Percentiles rank a stretch among this genome's conserved stretches.
Evolutionary conservation across 2,113 vertebrate species (phyloP).

Genomic region (Eurystomus gularis): DNA sequence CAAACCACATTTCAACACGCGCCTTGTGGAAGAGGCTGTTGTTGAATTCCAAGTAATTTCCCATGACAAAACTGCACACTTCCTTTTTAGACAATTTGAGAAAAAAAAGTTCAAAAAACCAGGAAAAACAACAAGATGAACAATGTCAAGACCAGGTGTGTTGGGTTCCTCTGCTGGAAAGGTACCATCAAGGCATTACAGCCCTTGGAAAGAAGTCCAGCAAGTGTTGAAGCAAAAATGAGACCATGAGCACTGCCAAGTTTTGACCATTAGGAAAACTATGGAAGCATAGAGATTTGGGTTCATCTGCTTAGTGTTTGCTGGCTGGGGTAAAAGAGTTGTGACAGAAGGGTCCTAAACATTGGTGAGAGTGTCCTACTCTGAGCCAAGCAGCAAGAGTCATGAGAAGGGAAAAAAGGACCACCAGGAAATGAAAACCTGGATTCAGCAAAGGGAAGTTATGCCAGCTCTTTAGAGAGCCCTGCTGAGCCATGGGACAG

Average conservation of each 20-base stretch:
- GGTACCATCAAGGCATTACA: fast-evolving
- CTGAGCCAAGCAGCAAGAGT: not conserved
- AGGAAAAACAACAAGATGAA: not conserved
- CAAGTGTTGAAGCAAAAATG: not conserved
- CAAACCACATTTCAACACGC: not conserved
- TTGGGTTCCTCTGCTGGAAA: not conserved
- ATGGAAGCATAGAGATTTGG: not conserved
- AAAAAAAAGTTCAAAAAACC: not conserved
- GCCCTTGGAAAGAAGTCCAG: not conserved
- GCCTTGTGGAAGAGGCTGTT: not conserved
- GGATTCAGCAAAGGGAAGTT: not conserved
- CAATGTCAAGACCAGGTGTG: not conserved
- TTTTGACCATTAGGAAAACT: not conserved
- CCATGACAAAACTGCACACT: fast-evolving
- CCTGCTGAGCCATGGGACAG: no score
- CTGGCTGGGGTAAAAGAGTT: not conserved
- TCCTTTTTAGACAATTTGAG: not conserved
- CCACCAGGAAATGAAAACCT: not conserved
- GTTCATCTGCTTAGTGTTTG: not conserved
- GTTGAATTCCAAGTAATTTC: not conserved
- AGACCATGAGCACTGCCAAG: not conserved
- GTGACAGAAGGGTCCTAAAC: not conserved
- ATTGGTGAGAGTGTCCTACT: not conserved
- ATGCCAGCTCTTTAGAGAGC: not conserved
- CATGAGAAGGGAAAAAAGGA: not conserved